Conservation (phyloP, 2,888 invertebrate genomes). For the Mayetiola destructor region DNA sequence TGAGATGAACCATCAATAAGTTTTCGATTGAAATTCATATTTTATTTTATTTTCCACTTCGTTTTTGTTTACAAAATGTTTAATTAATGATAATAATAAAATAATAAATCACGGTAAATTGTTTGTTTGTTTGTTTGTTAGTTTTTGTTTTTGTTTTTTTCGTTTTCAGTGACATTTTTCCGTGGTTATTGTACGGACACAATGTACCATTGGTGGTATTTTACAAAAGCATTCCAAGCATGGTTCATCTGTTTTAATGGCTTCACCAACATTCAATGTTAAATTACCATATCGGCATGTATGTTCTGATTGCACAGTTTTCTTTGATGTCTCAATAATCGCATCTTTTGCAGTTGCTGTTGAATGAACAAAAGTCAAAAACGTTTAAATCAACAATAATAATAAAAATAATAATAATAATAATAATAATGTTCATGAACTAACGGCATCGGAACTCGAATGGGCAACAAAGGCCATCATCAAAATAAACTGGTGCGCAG, state of each 20-base stretch:
- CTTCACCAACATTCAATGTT: conserved; percentile 36
- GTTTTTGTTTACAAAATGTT: too few relatives aligned
- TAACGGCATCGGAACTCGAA: conserved; percentile 20
- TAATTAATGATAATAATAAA: too few relatives aligned
- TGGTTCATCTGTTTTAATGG: conserved; percentile 32
- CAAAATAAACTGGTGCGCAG: conserved; percentile 21
- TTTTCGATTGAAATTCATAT: too few relatives aligned
- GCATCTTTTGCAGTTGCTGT: not conserved
- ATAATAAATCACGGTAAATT: too few relatives aligned
- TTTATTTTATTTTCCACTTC: too few relatives aligned
- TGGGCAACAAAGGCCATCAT: conserved; percentile 20
- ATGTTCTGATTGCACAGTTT: conserved; percentile 12
- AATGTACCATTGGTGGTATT: conserved; percentile 38
- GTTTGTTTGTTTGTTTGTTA: too few relatives aligned
- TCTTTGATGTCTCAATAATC: not conserved
- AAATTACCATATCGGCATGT: conserved; percentile 35
- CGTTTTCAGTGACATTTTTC: not conserved
- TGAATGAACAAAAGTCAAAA: not conserved
- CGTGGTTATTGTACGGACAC: conserved; percentile 21
- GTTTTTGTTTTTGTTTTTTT: too few relatives aligned
- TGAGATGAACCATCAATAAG: too few relatives aligned
- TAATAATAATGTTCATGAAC: too few relatives aligned
- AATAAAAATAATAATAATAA: not conserved
- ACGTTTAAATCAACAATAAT: not conserved
- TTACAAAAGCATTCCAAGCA: conserved; percentile 36